Conservation (phyloP, 2,888 invertebrate genomes). For the Caenorhabditis plicata region DNA sequence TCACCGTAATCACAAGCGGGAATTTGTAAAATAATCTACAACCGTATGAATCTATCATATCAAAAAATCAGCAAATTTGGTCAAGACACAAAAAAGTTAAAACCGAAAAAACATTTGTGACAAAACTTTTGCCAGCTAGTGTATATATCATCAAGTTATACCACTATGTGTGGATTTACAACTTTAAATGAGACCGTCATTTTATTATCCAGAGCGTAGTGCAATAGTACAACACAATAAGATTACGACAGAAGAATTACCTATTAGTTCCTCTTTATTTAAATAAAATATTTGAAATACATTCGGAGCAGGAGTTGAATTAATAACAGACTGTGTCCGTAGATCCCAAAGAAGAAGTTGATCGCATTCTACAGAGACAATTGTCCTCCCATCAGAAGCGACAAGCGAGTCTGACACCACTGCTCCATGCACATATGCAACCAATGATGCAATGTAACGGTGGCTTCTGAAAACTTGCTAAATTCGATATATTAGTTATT, state of each 20-base stretch:
- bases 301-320: conserved; percentile 44
- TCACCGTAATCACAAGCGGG: too few relatives aligned
- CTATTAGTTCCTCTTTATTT: conserved; percentile 47
- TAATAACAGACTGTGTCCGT: conserved; percentile 53
- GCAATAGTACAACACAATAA: too few relatives aligned
- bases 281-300: conserved; percentile 51
- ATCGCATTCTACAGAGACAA: conserved; percentile 43
- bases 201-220: too few relatives aligned
- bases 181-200: too few relatives aligned
- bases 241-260: conserved; percentile 12
- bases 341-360: conserved; percentile 57
- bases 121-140: too few relatives aligned
- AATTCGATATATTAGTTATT: neutral
- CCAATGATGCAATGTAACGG: conserved; percentile 53
- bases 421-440: conserved; percentile 57
- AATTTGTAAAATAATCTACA: too few relatives aligned
- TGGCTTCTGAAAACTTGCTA: conserved; percentile 37
- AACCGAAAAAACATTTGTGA: too few relatives aligned
- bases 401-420: conserved; percentile 54
- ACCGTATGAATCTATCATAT: too few relatives aligned
- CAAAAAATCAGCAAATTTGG: too few relatives aligned
- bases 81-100: too few relatives aligned
- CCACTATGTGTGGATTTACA: too few relatives aligned
- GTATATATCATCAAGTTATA: too few relatives aligned
- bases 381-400: conserved; percentile 45